These are phyloP conservation scores for Mus minutoides DNA, from an alignment of 2,797 vertebrate genomes.

Conservation along the genomic window DNA sequence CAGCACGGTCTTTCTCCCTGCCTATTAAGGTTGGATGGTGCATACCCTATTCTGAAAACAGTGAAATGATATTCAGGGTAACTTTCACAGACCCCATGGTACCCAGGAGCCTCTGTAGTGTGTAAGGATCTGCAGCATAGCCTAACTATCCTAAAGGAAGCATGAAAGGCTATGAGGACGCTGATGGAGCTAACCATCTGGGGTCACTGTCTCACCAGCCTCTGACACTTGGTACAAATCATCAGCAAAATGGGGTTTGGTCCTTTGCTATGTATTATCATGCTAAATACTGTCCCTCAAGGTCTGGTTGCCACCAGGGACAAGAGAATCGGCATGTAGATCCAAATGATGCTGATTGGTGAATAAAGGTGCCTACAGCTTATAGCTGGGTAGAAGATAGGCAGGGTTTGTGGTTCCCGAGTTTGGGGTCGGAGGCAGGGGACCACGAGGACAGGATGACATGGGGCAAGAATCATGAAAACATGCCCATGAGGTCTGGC, in stretches of 20 bases:
- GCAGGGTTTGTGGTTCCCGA: not conserved
- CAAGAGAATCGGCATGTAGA: no score
- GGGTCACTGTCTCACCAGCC: not conserved
- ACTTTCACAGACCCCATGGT: not conserved
- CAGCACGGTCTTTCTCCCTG: not conserved
- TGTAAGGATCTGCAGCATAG: not conserved
- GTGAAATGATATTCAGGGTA: not conserved
- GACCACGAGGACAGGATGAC: not conserved
- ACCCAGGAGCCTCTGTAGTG: not conserved
- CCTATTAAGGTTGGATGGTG: not conserved
- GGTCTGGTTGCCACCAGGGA: no score
- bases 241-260: not conserved
- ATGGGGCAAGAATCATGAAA: not conserved
- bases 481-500: not conserved
- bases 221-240: slow-evolving; percentile 4
- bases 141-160: not conserved
- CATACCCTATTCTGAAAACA: not conserved
- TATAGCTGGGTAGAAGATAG: not conserved
- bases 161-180: not conserved
- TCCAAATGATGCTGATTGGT: not conserved
- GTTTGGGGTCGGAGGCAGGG: not conserved
- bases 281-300: no score
- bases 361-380: not conserved
- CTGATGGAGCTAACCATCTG: not conserved
- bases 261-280: no score